phyloP scores from a whole-genome alignment of 2,888 invertebrate species.

The Notocelia uddmanniana region DNA sequence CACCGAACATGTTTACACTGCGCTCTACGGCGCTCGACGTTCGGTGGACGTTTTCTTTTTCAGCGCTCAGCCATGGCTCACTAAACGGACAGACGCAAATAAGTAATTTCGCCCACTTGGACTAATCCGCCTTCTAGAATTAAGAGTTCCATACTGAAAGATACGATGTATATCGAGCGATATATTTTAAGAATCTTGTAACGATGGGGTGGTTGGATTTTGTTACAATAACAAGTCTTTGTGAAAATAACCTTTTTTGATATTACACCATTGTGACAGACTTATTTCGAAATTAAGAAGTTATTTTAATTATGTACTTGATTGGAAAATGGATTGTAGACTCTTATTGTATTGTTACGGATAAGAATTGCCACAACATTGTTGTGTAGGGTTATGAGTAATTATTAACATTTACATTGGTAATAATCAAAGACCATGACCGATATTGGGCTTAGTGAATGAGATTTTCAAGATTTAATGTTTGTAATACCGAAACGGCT shows the following conservation, averaged over 20 bases:
- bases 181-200: constrained; percentile 42
- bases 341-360: constrained; percentile 39
- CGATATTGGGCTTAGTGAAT: constrained; percentile 69
- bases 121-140: constrained; percentile 78
- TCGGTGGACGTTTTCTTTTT: constrained; percentile 11
- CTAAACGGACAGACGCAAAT: constrained; percentile 44
- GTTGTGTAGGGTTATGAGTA: constrained; percentile 48
- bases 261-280: constrained; percentile 21
- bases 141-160: constrained; percentile 61
- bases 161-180: constrained; percentile 34
- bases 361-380: constrained; percentile 30
- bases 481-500: constrained; percentile 74
- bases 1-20: constrained; percentile 12
- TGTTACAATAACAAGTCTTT: constrained; percentile 13
- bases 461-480: constrained; percentile 67
- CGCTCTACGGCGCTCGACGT: constrained; percentile 5
- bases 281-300: constrained; percentile 36
- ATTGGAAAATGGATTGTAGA: constrained; percentile 36
- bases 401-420: constrained; percentile 58
- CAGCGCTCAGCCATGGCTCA: constrained; percentile 27
- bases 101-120: constrained; percentile 72
- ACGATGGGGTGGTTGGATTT: constrained; percentile 15
- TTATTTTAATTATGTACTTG: constrained; percentile 29
- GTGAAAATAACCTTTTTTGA: constrained; percentile 18
- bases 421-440: constrained; percentile 69